These are phyloP conservation scores for Megaceryle alcyon DNA, from an alignment of 2,797 vertebrate genomes.

Conservation along the genomic window DNA sequence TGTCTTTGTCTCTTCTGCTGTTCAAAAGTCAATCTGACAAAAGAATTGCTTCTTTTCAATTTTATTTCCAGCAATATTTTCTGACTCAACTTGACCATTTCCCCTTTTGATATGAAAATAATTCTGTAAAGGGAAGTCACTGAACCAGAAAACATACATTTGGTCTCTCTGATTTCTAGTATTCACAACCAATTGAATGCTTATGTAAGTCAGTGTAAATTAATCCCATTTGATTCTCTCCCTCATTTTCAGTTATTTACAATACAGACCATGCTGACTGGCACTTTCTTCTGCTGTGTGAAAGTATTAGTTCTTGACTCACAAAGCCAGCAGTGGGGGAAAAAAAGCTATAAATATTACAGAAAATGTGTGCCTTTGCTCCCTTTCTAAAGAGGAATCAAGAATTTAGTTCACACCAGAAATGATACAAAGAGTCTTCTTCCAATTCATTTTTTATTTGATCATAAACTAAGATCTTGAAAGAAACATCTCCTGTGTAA, in stretches of 20 bases:
- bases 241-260: slow-evolving; percentile 56
- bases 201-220: slow-evolving; percentile 46
- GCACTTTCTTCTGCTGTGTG: neutral
- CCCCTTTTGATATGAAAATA: slow-evolving; percentile 44
- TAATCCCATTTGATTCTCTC: slow-evolving; percentile 50
- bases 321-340: neutral
- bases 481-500: neutral
- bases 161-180: slow-evolving; percentile 40
- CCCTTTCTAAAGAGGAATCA: neutral
- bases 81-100: slow-evolving; percentile 48
- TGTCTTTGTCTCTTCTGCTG: neutral
- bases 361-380: neutral
- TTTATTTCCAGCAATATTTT: slow-evolving; percentile 44
- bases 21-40: slow-evolving; percentile 16
- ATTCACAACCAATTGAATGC: slow-evolving; percentile 64
- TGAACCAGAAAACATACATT: slow-evolving; percentile 45
- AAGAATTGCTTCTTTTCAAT: slow-evolving; percentile 38
- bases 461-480: neutral
- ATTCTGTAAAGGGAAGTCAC: slow-evolving; percentile 35
- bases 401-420: neutral
- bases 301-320: neutral
- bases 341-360: slow-evolving; percentile 4
- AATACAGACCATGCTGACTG: slow-evolving; percentile 32
- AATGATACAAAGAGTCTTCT: neutral
- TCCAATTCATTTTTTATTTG: neutral